Evolutionary conservation across 2,888 invertebrate genomes (phyloP).

Genomic region (Philopedon plagiatum): DNA sequence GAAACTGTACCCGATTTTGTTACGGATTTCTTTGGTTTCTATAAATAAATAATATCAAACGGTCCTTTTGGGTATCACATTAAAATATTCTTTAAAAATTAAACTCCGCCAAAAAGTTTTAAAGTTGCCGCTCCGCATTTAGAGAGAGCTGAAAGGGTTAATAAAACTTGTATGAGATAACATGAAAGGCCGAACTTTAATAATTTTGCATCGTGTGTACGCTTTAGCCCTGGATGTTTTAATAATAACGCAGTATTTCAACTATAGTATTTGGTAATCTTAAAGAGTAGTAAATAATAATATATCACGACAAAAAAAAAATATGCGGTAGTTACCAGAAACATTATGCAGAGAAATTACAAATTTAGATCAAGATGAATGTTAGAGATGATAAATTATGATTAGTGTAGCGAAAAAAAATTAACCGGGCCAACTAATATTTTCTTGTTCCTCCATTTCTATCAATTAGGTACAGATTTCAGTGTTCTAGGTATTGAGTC

Average conservation of each 20-base stretch:
- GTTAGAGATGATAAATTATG: no score
- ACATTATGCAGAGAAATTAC: no score
- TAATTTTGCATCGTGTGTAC: slow-evolving; percentile 17
- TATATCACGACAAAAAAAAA: not conserved
- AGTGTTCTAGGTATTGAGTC: no score
- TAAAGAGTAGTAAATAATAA: not conserved
- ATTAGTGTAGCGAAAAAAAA: no score
- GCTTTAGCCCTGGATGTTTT: not conserved
- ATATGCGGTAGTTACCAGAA: no score
- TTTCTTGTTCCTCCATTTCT: no score
- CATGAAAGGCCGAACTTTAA: slow-evolving; percentile 17
- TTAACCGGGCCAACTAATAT: no score
- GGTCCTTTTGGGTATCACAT: not conserved
- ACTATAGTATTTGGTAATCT: not conserved
- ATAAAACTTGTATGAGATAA: slow-evolving; percentile 21
- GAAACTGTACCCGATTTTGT: not conserved
- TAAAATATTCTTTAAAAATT: slow-evolving; percentile 6
- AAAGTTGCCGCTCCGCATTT: slow-evolving; percentile 1
- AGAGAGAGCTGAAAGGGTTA: slow-evolving; percentile 11
- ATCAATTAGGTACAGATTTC: no score
- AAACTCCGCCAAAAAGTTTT: slow-evolving; percentile 4
- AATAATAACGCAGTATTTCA: not conserved
- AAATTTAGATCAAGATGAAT: no score
- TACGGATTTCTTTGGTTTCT: not conserved
- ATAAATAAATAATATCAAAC: not conserved